Evolutionary conservation across 2,113 vertebrate species (phyloP), one percentile per base, ranked within the genome.

Genomic region (Lampris incognitus): DNA sequence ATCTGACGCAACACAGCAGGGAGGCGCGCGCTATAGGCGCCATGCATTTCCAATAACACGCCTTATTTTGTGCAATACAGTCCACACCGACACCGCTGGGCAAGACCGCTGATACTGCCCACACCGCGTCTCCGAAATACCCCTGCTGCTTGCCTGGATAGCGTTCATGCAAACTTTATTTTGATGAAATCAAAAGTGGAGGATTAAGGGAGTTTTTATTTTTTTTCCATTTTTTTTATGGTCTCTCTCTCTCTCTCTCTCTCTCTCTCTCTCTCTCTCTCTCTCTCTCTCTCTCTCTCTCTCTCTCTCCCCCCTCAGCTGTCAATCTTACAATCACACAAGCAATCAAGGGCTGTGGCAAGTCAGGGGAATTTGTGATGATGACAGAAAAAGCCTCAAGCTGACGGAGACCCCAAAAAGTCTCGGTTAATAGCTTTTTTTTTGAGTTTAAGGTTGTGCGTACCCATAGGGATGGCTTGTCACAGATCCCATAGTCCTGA

Each of bases 1-100:
- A 81, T 78, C 81, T 66, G 58, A 70, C 76, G 83, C 70, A n/a
- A n/a, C 69, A 37, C 82, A 5, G 40, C 70, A n/a, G 69, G 81
- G 52, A 51, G 49, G 67, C 36, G 37, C 6, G 66, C 9, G 57
- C 24, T 6, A 66, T 41, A n/a, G 48, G 49, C 65, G 2, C 42
- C 9, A 66, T n/a, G 44, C 62, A 72, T 42, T 24, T 73, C 8
- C 36, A 8, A 6, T 39, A 36, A 41, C 48, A 69, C 51, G 11
- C 24, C 51, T 4, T 7, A 46, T 46, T 46, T 7, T 46, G 44
- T 46, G 4, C 44, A 5, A 46, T 46, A 46, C 4, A 4, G 7
- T 46, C 4, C 24, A 24, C 24, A 24, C 24, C 24, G 24, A 24
- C 24, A 0, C 24, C 24, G 24, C 24, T 24, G 24, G 24, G 24